Conservation (phyloP, 2,797 vertebrate genomes). For the Anomalospiza imberbis region DNA sequence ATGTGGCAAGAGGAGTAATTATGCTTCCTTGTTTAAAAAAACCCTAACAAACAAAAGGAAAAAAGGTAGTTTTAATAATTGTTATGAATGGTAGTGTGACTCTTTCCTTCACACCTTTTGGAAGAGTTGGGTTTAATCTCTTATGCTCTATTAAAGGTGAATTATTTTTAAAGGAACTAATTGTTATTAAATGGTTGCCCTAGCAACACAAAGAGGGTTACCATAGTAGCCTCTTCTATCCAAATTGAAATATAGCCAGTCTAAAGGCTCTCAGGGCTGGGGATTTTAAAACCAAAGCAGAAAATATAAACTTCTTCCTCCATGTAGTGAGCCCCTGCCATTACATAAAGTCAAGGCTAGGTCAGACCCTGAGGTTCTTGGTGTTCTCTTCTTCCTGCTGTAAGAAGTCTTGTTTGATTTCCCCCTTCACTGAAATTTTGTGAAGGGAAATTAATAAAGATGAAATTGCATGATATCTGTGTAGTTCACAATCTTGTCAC, state of each 20-base stretch:
- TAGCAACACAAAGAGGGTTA: constrained; percentile 31
- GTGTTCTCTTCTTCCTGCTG: background rate
- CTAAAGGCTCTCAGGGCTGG: background rate
- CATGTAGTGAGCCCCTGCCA: background rate
- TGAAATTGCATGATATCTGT: background rate
- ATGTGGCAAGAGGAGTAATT: background rate
- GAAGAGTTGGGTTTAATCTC: background rate
- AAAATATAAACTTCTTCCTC: background rate
- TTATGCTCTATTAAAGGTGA: background rate
- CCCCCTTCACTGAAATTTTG: background rate
- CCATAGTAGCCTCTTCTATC: constrained; percentile 27
- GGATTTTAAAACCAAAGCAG: background rate
- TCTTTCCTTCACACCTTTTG: background rate
- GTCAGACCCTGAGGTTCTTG: background rate
- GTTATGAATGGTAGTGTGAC: background rate
- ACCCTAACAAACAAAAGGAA: fast-evolving
- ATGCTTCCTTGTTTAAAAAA: background rate
- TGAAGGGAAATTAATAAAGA: background rate
- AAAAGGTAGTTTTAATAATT: background rate
- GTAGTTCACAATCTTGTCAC: background rate
- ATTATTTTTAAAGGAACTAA: constrained; percentile 2
- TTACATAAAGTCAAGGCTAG: background rate
- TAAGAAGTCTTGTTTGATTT: background rate
- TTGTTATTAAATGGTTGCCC: constrained; percentile 27
- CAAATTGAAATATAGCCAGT: background rate